Percentiles rank a stretch among this genome's conserved stretches.
Conservation (phyloP, 2,888 invertebrate genomes). For the Anaspis maculata region DNA sequence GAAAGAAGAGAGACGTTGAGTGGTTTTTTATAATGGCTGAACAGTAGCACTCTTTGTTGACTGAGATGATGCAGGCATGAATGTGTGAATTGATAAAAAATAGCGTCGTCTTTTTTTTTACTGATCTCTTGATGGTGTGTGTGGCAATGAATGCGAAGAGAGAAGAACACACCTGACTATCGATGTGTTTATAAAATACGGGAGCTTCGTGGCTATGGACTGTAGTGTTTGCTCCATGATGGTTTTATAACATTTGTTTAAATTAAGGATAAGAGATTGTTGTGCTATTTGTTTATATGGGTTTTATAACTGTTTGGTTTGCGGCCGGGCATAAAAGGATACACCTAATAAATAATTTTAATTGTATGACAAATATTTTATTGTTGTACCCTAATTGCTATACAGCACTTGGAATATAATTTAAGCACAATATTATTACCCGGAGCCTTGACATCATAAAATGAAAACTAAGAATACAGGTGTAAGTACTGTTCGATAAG, state of each 20-base stretch:
- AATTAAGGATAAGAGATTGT: no score
- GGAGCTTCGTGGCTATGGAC: constrained; percentile 8
- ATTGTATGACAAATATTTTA: no score
- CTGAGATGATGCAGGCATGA: constrained; percentile 29
- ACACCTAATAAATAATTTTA: no score
- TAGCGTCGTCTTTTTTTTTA: constrained; percentile 26
- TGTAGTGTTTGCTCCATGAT: constrained; percentile 27
- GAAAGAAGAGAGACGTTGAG: constrained; percentile 14
- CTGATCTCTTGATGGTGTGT: no score
- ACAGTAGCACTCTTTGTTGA: constrained; percentile 32
- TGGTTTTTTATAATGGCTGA: constrained; percentile 28
- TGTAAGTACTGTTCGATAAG: no score
- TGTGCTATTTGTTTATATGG: constrained; percentile 12
- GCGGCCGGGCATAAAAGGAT: no score
- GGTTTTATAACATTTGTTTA: constrained; percentile 28
- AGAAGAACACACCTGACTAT: constrained; percentile 18
- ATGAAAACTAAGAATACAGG: no score
- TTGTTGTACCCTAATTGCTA: no score
- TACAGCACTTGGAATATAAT: no score
- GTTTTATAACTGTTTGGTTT: no score
- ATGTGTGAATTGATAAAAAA: constrained; percentile 33
- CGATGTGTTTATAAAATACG: constrained; percentile 5
- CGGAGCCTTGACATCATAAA: no score
- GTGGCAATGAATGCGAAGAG: constrained; percentile 16
- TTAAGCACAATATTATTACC: no score